phyloP scores from a whole-genome alignment of 1,140 invertebrate genomes.

The Drosophila insularis region DNA sequence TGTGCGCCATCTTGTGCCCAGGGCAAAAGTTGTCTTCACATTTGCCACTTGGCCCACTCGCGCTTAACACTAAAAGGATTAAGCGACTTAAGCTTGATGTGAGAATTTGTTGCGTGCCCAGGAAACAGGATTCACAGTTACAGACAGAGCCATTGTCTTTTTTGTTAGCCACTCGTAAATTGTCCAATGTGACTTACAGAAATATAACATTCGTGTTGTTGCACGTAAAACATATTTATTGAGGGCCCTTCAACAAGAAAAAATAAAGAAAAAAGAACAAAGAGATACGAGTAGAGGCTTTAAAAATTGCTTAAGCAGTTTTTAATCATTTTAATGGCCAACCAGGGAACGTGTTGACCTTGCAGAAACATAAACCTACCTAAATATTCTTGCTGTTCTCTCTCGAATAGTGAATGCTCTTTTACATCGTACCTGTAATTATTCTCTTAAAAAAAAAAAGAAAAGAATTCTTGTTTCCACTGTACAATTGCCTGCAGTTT shows the following conservation, averaged over 20 bases:
- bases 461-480: not conserved
- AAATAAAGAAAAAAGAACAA: conserved; percentile 22
- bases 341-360: conserved; percentile 50
- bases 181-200: conserved; percentile 42
- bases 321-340: conserved; percentile 57
- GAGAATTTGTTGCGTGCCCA: conserved; percentile 71
- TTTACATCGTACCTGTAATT: not conserved
- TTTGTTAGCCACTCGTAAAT: conserved; percentile 45
- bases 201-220: conserved; percentile 7
- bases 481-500: not conserved
- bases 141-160: conserved; percentile 32
- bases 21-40: conserved; percentile 51
- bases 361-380: conserved; percentile 15
- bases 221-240: conserved; percentile 75
- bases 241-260: conserved; percentile 22
- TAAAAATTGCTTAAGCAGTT: conserved; percentile 46
- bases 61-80: conserved; percentile 76
- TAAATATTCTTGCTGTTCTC: not conserved
- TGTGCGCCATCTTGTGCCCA: conserved; percentile 7
- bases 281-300: conserved; percentile 18
- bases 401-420: conserved; percentile 28
- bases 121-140: conserved; percentile 16
- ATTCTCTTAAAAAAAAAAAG: not conserved
- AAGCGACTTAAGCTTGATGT: conserved; percentile 76
- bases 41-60: conserved; percentile 61